A percentile compares a stretch with the other conserved stretches of the same genome.
These are phyloP conservation scores for Apis dorsata DNA, from an alignment of 1,140 invertebrate genomes.

Conservation along the genomic window DNA sequence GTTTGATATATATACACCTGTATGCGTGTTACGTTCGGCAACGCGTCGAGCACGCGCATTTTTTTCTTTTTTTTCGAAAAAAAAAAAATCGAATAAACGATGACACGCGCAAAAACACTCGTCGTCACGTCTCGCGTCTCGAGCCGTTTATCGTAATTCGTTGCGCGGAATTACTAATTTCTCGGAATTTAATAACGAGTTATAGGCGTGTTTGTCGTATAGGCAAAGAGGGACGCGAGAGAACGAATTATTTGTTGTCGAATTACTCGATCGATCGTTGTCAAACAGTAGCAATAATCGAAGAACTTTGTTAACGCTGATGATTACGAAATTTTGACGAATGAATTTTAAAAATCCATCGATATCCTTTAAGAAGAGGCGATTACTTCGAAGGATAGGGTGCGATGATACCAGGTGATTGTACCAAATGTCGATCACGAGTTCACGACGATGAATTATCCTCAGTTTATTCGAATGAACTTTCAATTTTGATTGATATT, in stretches of 20 bases:
- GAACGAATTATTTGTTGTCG: not conserved
- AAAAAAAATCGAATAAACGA: not conserved
- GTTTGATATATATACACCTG: not conserved
- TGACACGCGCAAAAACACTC: not conserved
- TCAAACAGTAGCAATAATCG: conserved; percentile 57
- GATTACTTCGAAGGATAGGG: too few species aligned
- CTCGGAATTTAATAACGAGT: too few species aligned
- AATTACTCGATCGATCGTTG: not conserved
- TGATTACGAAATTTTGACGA: conserved; percentile 12
- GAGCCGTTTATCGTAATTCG: too few species aligned
- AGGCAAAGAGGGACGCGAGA: not conserved
- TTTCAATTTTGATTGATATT: too few species aligned
- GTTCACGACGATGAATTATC: not conserved
- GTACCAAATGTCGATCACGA: not conserved
- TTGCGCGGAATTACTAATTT: too few species aligned
- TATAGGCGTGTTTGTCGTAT: too few species aligned
- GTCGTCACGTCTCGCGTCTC: too few species aligned
- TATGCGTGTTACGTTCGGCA: conserved; percentile 23
- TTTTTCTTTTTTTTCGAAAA: not conserved
- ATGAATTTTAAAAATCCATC: not conserved
- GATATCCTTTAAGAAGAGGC: too few species aligned
- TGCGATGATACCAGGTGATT: too few species aligned
- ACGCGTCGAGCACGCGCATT: not conserved
- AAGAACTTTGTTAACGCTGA: conserved; percentile 39
- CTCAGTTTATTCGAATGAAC: too few species aligned